These are phyloP conservation scores for Rhinolophus ferrumequinum DNA, from an alignment of 2,113 vertebrate genomes.

Conservation along the genomic window DNA sequence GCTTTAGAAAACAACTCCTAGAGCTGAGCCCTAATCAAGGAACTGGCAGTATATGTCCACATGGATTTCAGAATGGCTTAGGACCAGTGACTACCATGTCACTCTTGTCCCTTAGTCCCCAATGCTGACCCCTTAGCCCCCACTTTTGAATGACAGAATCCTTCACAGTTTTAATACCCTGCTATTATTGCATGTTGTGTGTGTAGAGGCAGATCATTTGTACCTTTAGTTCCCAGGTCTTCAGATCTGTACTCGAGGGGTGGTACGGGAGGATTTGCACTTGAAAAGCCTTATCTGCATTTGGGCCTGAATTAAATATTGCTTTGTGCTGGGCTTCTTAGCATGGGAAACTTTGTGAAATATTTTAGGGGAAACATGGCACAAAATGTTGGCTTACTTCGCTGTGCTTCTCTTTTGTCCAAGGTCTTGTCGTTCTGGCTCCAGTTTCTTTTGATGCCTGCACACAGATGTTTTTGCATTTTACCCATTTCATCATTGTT, in stretches of 20 bases:
- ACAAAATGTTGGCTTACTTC: slow-evolving; percentile 18
- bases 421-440: neutral
- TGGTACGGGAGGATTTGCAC: neutral
- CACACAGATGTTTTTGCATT: neutral
- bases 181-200: neutral
- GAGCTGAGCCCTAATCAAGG: neutral
- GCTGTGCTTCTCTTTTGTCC: slow-evolving; percentile 12
- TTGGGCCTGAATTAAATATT: neutral
- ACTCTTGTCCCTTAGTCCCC: neutral
- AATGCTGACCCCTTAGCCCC: accelerated
- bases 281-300: neutral
- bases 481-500: neutral
- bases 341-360: neutral
- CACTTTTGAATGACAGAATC: neutral
- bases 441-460: neutral
- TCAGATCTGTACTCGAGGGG: neutral
- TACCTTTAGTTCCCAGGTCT: neutral
- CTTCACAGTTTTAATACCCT: neutral
- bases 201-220: neutral
- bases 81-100: neutral
- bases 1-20: neutral
- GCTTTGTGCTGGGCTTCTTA: neutral
- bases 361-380: neutral
- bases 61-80: neutral
- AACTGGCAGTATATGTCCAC: neutral